Conservation (phyloP, 2,113 vertebrate species). For the Psilopogon haemacephalus region DNA sequence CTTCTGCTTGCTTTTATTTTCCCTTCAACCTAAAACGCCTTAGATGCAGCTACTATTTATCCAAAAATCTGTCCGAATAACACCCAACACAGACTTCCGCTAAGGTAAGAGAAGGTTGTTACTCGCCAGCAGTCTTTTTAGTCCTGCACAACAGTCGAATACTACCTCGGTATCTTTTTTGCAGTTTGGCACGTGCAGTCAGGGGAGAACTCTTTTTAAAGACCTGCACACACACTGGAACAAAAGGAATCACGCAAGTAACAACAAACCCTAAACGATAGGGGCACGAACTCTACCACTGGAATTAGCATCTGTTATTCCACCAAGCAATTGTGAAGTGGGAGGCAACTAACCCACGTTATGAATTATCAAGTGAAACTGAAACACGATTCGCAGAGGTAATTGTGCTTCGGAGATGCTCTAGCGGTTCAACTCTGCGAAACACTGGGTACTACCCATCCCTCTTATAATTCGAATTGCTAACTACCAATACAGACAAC, state of each 20-base stretch:
- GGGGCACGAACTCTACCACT: neutral
- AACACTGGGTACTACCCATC: neutral
- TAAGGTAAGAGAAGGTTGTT: neutral
- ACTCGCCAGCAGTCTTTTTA: neutral
- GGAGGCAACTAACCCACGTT: neutral
- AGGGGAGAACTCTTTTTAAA: neutral
- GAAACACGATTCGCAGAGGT: neutral
- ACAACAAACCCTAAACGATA: neutral
- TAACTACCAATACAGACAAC: neutral
- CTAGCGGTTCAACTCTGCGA: no score
- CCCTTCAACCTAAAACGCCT: neutral
- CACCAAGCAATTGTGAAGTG: neutral
- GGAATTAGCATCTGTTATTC: neutral
- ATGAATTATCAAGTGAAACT: neutral
- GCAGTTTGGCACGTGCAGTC: neutral
- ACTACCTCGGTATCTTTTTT: neutral
- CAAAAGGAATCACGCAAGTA: neutral
- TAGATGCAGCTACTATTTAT: neutral
- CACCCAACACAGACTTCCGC: neutral
- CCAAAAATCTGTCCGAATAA: neutral
- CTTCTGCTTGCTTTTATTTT: neutral
- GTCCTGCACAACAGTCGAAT: neutral
- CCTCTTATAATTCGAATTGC: accelerated
- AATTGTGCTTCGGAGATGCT: neutral
- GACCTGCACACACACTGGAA: neutral